Evolutionary conservation across 23 tunicate genomes (phyloP), one percentile per base, ranked within the genome.

Genomic region (Pegea sp.): DNA sequence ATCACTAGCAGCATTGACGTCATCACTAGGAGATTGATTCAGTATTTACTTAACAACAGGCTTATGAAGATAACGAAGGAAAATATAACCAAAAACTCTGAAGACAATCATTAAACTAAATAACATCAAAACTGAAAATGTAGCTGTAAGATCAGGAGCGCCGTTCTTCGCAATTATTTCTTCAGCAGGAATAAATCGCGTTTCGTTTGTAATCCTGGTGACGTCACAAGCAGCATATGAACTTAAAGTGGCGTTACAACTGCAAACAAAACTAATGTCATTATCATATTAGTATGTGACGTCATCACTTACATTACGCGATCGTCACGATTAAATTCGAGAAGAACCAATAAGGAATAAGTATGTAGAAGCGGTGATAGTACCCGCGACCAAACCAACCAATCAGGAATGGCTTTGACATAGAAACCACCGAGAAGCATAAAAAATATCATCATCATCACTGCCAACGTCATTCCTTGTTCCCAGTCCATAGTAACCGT

Each of bases 401-500:
- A 80, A 23, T 32, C 3, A 11, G 93, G 93, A 26, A 80, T 54
- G 64, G 66, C 71, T 51, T 72, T 65, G 31, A 80, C 68, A 61
- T 80, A 80, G 31, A 64, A 72, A 33, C 93, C 93, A 4, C 93
- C 93, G 38, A 80, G 69, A 3, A 80, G 44, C 78, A 80, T 56
- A 50, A 66, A 80, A 0, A 75, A 31, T 33, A 80, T 80, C 93
- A 80, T 80, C 25, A 80, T 34, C 31, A 80, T 50, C 19, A 80
- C 67, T 30, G 93, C 93, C 54, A 80, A 52, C 55, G 71, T 79
- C 48, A 80, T 49, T 4, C 72, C 79, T 65, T 80, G 93, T 21
- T 80, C 93, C 44, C 71, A 80, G 31, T 80, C 93, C 74, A 71
- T 66, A 30, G 93, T 80, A 4, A 79, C 79, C 4, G 93, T 71